Evolutionary conservation across 2,797 vertebrate species (phyloP), one percentile per base, ranked within the genome.

Genomic region (Smutsia temminckii): DNA sequence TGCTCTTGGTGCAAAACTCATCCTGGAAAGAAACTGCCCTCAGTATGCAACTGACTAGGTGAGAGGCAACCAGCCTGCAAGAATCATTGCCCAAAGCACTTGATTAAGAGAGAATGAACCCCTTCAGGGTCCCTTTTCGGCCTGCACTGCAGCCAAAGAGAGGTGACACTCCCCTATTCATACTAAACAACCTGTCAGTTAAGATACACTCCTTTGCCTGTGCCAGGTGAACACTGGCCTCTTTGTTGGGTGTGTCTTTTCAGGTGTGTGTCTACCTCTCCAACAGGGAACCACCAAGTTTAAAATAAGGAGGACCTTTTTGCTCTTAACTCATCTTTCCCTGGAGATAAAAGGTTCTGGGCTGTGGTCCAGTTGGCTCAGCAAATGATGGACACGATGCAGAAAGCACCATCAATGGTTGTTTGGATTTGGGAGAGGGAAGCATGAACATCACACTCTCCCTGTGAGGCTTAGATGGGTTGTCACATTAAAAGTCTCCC

Each of bases 251-350:
- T 46, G 8, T 46, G 17, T 57, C 11, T 8, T 64, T 34, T 40
- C 1, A 0, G 14, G n/a, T 4, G 3, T 34, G 13, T 0, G 46
- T 1, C 13, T 66, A 3, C 29, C 20, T 71, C 6, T 2, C 3
- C 14, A 27, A 23, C 18, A 72, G 74, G 74, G 49, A 83, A 42
- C 63, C 10, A 37, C 29, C 21, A 78, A 18, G 21, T 63, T 10
- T 85, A 14, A 89, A 55, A 55, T 18, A 59, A 8, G 13, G 11
- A 53, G 20, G 3, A 0, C 4, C 1, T 9, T 61, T 18, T 49
- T 71, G 46, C 18, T 64, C 14, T 63, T 51, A 12, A 69, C 1
- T 85, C 59, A 29, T 85, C 27, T 94, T 74, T 91, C 34, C 11
- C 42, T 55, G 4, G 11, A 72, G 29, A 71, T 59, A 51, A 64